phyloP scores from a whole-genome alignment of 2,888 invertebrate genomes.

The Drosophila anceps region DNA sequence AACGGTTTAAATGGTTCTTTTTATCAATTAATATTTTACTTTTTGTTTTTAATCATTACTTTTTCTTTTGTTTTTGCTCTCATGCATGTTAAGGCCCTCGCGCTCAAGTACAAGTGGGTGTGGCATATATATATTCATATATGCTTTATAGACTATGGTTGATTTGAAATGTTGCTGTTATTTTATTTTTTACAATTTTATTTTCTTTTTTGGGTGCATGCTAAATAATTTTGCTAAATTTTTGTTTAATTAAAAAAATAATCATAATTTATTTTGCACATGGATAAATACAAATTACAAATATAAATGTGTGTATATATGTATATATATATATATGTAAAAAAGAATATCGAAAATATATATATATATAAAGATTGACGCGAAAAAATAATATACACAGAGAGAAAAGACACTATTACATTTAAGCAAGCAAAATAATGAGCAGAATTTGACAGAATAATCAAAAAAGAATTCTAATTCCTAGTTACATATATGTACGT shows the following conservation, averaged over 20 bases:
- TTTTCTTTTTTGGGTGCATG: conserved; percentile 30
- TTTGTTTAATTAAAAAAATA: conserved; percentile 67
- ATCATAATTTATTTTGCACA: conserved; percentile 81
- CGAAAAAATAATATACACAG: conserved; percentile 73
- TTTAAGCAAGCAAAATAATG: conserved; percentile 48
- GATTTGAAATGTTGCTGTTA: conserved; percentile 14
- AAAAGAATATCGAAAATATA: conserved; percentile 59
- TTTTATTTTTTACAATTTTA: conserved; percentile 56
- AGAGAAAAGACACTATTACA: conserved; percentile 57
- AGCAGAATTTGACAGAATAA: conserved; percentile 65
- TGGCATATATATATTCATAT: conserved; percentile 21
- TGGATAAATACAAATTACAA: conserved; percentile 80
- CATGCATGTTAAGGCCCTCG: conserved; percentile 79
- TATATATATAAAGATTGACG: conserved; percentile 53
- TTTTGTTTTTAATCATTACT: background rate
- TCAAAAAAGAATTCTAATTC: conserved; percentile 44
- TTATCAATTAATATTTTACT: conserved; percentile 1
- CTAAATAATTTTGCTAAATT: conserved; percentile 61
- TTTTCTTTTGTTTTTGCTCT: conserved; percentile 26
- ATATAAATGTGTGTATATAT: conserved; percentile 58
- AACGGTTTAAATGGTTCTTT: conserved; percentile 21
- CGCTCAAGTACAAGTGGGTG: conserved; percentile 72
- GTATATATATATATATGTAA: conserved; percentile 57
- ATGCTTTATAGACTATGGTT: conserved; percentile 35
- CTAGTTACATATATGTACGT: conserved; percentile 46